These are phyloP conservation scores for Hylaeus anthracinus DNA, from an alignment of 1,140 invertebrate species.

Conservation along the genomic window DNA sequence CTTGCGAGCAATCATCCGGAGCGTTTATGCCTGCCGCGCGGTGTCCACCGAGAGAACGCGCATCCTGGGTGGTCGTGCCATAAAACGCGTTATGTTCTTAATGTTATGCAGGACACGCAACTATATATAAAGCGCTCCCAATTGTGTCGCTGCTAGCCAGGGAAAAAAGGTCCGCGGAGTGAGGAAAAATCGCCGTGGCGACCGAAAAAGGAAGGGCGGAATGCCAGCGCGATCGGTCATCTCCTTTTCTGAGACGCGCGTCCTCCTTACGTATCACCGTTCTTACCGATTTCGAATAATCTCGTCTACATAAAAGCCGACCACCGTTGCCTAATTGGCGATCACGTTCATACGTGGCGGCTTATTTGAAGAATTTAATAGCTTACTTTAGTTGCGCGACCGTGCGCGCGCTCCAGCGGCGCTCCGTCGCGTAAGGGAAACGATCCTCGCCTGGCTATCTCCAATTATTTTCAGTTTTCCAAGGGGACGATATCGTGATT, in stretches of 20 bases:
- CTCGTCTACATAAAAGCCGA: slow-evolving; percentile 41
- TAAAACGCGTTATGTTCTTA: slow-evolving; percentile 66
- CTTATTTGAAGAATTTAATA: slow-evolving; percentile 49
- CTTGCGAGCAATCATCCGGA: slow-evolving; percentile 21
- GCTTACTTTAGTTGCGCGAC: slow-evolving; percentile 29
- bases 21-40: slow-evolving; percentile 21
- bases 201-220: slow-evolving; percentile 34
- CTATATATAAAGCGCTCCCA: slow-evolving; percentile 52
- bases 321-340: slow-evolving; percentile 41
- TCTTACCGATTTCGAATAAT: slow-evolving; percentile 51
- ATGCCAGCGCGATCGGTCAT: slow-evolving; percentile 27
- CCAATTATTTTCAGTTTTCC: neutral
- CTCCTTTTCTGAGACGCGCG: slow-evolving; percentile 19
- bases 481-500: neutral
- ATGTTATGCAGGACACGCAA: slow-evolving; percentile 66
- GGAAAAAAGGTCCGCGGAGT: slow-evolving; percentile 43
- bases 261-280: slow-evolving; percentile 29
- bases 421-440: neutral
- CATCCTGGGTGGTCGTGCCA: slow-evolving; percentile 64
- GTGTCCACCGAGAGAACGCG: slow-evolving; percentile 16
- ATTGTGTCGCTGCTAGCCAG: slow-evolving; percentile 37
- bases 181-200: slow-evolving; percentile 53
- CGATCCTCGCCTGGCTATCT: neutral
- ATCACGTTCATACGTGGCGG: slow-evolving; percentile 38
- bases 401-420: neutral